Percentiles rank a stretch among this genome's conserved stretches.
These are phyloP conservation scores for Brachionus manjavacas DNA, from an alignment of 1,140 invertebrate species.

Conservation along the genomic window DNA sequence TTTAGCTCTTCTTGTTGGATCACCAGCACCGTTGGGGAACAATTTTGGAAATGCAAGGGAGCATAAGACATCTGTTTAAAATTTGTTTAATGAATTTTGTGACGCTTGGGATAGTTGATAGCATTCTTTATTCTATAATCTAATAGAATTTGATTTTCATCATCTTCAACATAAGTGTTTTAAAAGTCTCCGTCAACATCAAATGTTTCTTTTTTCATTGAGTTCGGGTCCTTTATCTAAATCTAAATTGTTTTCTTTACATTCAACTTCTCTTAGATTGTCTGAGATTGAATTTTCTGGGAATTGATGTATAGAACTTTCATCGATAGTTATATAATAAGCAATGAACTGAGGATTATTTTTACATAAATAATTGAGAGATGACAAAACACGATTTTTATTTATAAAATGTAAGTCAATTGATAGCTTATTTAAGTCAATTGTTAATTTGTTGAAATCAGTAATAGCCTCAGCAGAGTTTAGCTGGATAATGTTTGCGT, in stretches of 20 bases:
- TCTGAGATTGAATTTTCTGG: not conserved
- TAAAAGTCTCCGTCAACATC: not conserved
- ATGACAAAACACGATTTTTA: not conserved
- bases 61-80: not conserved
- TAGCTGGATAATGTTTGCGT: not conserved
- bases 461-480: not conserved
- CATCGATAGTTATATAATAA: not conserved
- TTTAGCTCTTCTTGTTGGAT: not conserved
- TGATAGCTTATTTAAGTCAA: too few species aligned
- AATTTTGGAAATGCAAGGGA: not conserved
- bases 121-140: not conserved
- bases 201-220: not conserved
- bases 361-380: not conserved
- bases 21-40: not conserved
- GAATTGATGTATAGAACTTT: not conserved
- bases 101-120: slow-evolving; percentile 10
- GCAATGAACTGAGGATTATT: slow-evolving; percentile 6
- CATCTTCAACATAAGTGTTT: not conserved
- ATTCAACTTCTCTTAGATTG: not conserved
- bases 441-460: too few species aligned
- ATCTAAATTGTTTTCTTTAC: not conserved
- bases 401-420: too few species aligned
- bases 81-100: not conserved
- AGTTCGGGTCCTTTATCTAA: not conserved
- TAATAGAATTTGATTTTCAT: not conserved